Base-by-base conservation (phyloP, 2,113 vertebrate species). In the Sigmodon hispidus region DNA sequence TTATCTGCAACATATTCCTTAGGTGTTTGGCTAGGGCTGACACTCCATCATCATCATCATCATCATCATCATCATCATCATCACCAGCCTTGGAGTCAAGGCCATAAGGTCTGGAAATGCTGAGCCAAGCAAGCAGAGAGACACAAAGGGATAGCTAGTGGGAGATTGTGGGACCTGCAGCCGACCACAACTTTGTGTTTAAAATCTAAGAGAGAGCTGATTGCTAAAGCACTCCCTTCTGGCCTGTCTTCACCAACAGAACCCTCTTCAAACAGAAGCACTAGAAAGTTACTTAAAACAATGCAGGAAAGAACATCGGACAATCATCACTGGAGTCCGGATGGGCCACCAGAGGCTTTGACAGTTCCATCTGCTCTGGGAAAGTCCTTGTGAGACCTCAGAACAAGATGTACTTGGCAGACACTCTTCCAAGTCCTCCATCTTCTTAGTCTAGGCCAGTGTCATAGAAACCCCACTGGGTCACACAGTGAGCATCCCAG, bases 251-350 rank as follows among this genome's bases (percentile, higher is more conserved):
- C 24, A 13, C 11, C 7, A 72, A 16, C 61, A 76, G 40, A 91
- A 57, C 31, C 17, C 65, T 76, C 50, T 92, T 91, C 86, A 40
- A 40, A 45, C 21, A 36, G 43, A 96, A 96, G 75, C 40, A 21
- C 4, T 34, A 26, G 87, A 73, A 93, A 92, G 73, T 43, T 11
- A 6, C 17, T 61, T 45, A n/a, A 77, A 77, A n/a, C 52, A 40
- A 43, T 43, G 13, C 15, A 3, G 40, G 55, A 43, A 45, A 86
- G 1, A 45, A 4, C 22, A 17, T 12, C 3, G 34, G 9, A 34
- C 24, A 26, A 17, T 0, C 0, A 29, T 16, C n/a, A 5, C 29
- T 31, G 61, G 45, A 52, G 26, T 22, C 26, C n/a, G 48, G 40
- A 13, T 11, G 29, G 7, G 3, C 2, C 13, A 22, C 19, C 0